These are phyloP conservation scores for Apostichopus leukothele DNA, from an alignment of 53 echinoderm and acorn worm genomes.

Conservation along the genomic window DNA sequence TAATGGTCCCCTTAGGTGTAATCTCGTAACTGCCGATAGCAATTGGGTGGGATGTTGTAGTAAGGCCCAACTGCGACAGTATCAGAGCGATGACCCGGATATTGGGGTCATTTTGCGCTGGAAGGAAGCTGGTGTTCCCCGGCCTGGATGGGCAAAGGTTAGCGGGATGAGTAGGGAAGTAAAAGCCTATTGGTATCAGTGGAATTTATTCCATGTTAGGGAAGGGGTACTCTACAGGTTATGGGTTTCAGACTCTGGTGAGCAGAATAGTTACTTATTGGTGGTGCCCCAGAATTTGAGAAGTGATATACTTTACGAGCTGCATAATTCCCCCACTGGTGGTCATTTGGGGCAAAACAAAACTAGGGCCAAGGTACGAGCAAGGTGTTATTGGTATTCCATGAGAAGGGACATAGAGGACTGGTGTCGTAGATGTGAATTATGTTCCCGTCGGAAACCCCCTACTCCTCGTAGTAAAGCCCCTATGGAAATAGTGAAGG, in stretches of 20 bases:
- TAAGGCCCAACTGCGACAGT: background rate
- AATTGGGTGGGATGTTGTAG: slow-evolving; percentile 12
- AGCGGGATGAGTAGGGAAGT: background rate
- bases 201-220: background rate
- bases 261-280: background rate
- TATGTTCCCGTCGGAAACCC: slow-evolving; percentile 16
- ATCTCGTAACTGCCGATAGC: background rate
- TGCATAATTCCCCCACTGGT: slow-evolving; percentile 20
- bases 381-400: slow-evolving; percentile 42
- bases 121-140: background rate
- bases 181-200: slow-evolving; percentile 7
- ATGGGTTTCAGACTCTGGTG: slow-evolving; percentile 43
- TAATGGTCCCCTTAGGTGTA: background rate
- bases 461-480: slow-evolving; percentile 5
- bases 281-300: slow-evolving; percentile 19
- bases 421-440: slow-evolving; percentile 42
- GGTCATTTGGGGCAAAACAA: slow-evolving; percentile 34
- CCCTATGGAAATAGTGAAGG: slow-evolving; percentile 25
- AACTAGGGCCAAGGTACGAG: background rate
- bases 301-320: slow-evolving; percentile 1
- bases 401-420: slow-evolving; percentile 24
- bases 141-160: background rate
- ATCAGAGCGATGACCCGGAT: background rate
- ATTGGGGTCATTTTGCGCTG: background rate
- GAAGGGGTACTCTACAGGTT: slow-evolving; percentile 31